A percentile compares a stretch with the other conserved stretches of the same genome.
Evolutionary conservation across 1,140 invertebrate genomes (phyloP).

Genomic region (Sinella curviseta): DNA sequence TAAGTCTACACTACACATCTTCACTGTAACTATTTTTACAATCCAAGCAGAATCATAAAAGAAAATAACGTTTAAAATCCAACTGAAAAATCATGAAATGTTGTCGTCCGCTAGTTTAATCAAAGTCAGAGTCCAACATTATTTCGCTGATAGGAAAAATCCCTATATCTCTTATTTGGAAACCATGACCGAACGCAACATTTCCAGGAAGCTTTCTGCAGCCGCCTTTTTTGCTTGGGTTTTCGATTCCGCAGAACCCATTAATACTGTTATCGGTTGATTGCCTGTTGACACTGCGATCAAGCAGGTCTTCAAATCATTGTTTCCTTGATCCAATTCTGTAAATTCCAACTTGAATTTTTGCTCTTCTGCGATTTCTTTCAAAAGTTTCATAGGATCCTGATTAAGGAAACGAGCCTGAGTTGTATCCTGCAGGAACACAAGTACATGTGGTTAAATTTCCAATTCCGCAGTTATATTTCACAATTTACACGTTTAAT

Average conservation of each 20-base stretch:
- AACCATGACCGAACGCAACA: slow-evolving; percentile 7
- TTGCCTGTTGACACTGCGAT: slow-evolving; percentile 27
- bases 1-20: no score
- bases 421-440: not conserved
- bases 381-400: slow-evolving; percentile 32
- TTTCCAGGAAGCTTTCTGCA: slow-evolving; percentile 35
- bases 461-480: not conserved
- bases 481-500: not conserved
- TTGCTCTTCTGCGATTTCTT: slow-evolving; percentile 43
- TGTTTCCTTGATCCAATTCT: slow-evolving; percentile 25
- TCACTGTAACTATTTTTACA: no score
- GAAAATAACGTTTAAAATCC: no score
- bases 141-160: no score
- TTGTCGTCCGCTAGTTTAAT: no score
- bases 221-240: slow-evolving; percentile 36
- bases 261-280: slow-evolving; percentile 35
- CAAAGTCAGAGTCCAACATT: no score
- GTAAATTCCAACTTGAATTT: slow-evolving; percentile 38
- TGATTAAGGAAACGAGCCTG: not conserved
- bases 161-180: slow-evolving; percentile 9
- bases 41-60: no score
- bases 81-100: no score
- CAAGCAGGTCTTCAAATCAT: not conserved
- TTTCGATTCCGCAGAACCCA: slow-evolving; percentile 26
- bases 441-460: not conserved